Evolutionary conservation across 2,113 vertebrate species (phyloP), one percentile per base, ranked within the genome.

Genomic region (Aphyosemion australe): DNA sequence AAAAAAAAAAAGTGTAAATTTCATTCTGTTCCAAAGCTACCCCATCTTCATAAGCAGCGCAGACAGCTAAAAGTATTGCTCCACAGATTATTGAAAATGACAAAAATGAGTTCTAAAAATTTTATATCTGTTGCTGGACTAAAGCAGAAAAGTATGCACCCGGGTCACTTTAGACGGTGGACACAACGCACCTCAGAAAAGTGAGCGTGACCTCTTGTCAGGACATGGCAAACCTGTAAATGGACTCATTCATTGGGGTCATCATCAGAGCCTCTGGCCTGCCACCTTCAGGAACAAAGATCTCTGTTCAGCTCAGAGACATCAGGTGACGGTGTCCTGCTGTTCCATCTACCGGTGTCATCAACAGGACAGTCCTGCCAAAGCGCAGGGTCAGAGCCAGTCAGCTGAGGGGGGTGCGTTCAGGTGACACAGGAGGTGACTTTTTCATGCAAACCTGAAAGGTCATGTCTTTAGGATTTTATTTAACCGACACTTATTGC

Each of bases 201-300:
- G 18, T 46, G 12, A 52, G 47, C 34, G 32, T 12, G 59, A 77
- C 45, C 68, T 56, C 69, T 37, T 48, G 62, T 70, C 71, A 64
- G 39, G 20, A 12, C 20, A 53, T 54, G 58, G 48, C 57, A 47
- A 63, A 70, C 64, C 58, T 55, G 49, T 82, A 78, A 87, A 89
- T 76, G 61, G 79, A 62, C 57, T 48, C 53, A 82, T 87, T 90
- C 76, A 88, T 59, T 16, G 42, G 60, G 55, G 59, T 64, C 41
- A 65, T 81, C 80, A 80, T 76, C 74, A 50, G 61, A n/a, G 60
- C 70, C 69, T 81, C 76, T 70, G 46, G 57, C 42, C 75, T 65
- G 55, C 59, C 71, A 80, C 57, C 77, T 72, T 45, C 53, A 32
- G 13, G 51, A 68, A 87, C 84, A 85, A 84, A 79, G 73, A 60